Conservation (phyloP, 2,888 invertebrate genomes). For the Drosophila formosana region DNA sequence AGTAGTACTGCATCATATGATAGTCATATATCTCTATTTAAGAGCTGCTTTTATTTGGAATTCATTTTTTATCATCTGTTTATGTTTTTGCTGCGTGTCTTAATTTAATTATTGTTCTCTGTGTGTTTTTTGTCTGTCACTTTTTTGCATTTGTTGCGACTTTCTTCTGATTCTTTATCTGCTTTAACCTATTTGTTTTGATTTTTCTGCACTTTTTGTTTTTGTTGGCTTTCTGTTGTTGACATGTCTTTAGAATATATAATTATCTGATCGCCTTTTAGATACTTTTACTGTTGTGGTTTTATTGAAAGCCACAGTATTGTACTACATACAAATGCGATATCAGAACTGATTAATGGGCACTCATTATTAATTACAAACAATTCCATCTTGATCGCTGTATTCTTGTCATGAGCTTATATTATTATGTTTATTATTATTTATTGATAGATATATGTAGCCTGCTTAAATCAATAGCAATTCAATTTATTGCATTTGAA, state of each 20-base stretch:
- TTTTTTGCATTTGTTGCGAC: slow-evolving; percentile 13
- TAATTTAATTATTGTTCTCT: slow-evolving; percentile 44
- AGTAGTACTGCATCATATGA: slow-evolving; percentile 1
- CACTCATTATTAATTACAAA: slow-evolving; percentile 22
- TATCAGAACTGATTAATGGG: slow-evolving; percentile 22
- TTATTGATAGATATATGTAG: background rate
- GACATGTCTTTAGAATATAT: slow-evolving; percentile 3
- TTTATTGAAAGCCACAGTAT: slow-evolving; percentile 3
- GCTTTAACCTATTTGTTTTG: slow-evolving; percentile 1
- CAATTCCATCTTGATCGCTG: slow-evolving; percentile 10
- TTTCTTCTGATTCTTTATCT: slow-evolving; percentile 5
- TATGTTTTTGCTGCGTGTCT: slow-evolving; percentile 10
- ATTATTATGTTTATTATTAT: background rate
- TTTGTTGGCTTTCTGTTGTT: slow-evolving; percentile 4
- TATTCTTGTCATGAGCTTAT: slow-evolving; percentile 7
- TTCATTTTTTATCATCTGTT: slow-evolving; percentile 12
- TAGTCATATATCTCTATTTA: background rate
- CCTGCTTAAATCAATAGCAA: background rate
- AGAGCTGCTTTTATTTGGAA: slow-evolving; percentile 5
- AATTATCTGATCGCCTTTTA: slow-evolving; percentile 4
- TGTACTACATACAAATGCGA: slow-evolving; percentile 9
- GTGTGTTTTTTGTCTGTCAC: slow-evolving; percentile 1
- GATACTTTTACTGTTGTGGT: slow-evolving; percentile 5
- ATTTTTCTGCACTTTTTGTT: background rate
- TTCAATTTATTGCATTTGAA: background rate